Percentiles rank a stretch among this genome's conserved stretches.
Evolutionary conservation across 2,888 invertebrate species (phyloP).

Genomic region (Andrena dorsata): DNA sequence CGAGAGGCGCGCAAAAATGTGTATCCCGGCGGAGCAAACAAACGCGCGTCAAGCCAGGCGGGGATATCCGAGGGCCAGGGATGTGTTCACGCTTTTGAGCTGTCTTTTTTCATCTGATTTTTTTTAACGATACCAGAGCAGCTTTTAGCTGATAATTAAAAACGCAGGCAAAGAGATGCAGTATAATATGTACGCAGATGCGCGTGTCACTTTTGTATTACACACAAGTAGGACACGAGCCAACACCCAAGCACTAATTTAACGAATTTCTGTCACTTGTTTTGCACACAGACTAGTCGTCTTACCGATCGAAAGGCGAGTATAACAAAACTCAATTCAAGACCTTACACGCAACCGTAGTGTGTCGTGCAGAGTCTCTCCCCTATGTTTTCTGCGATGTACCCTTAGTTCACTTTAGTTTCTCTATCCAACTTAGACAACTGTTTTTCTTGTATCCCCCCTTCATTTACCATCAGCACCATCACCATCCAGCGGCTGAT

Average conservation of each 20-base stretch:
- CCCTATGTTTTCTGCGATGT: conserved; percentile 50
- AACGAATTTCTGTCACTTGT: conserved; percentile 79
- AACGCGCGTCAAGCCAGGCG: conserved; percentile 48
- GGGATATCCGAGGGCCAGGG: conserved; percentile 46
- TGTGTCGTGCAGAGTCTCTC: conserved; percentile 35
- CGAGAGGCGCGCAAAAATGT: conserved; percentile 4
- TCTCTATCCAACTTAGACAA: conserved; percentile 35
- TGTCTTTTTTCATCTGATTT: not conserved
- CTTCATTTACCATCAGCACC: not conserved
- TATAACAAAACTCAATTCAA: conserved; percentile 73
- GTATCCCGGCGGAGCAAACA: conserved; percentile 26
- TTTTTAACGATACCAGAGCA: conserved; percentile 34
- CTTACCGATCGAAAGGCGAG: conserved; percentile 83
- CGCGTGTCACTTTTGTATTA: conserved; percentile 4
- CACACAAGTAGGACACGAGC: conserved; percentile 59
- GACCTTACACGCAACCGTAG: conserved; percentile 60
- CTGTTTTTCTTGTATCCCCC: conserved; percentile 39
- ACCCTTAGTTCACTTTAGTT: conserved; percentile 32
- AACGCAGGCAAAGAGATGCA: conserved; percentile 7
- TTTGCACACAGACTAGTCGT: conserved; percentile 83
- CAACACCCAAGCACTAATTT: conserved; percentile 74
- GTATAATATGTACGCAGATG: not conserved
- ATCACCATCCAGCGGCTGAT: conserved; percentile 33
- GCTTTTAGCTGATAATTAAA: conserved; percentile 43
- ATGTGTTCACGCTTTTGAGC: conserved; percentile 37